These are phyloP conservation scores for Himalopsyche phryganea DNA, from an alignment of 1,140 invertebrate genomes.

Conservation along the genomic window DNA sequence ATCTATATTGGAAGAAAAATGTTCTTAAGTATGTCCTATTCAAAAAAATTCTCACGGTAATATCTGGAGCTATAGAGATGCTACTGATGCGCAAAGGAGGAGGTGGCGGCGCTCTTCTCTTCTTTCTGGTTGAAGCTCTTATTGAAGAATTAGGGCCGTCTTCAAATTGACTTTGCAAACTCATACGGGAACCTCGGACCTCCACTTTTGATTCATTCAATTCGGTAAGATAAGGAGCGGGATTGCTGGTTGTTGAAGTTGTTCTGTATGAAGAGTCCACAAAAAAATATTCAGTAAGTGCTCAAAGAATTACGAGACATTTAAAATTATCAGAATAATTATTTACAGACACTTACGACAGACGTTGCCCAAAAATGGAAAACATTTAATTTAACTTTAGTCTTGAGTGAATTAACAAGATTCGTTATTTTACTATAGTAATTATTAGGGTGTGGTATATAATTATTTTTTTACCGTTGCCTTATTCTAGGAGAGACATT, in stretches of 20 bases:
- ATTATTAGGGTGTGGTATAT: too few relatives aligned
- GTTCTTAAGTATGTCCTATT: too few relatives aligned
- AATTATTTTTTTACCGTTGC: constrained; percentile 2
- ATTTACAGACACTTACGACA: too few relatives aligned
- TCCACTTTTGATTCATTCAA: constrained; percentile 15
- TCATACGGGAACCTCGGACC: constrained; percentile 47
- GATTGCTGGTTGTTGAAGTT: constrained; percentile 15
- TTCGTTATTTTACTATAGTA: not conserved
- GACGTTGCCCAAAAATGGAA: too few relatives aligned
- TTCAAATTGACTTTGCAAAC: constrained; percentile 54
- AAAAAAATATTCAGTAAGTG: too few relatives aligned
- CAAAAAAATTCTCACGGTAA: constrained; percentile 38
- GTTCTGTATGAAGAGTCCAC: not conserved
- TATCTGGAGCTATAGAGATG: constrained; percentile 25
- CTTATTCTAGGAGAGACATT: constrained; percentile 21
- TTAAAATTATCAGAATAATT: too few relatives aligned
- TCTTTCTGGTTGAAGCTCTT: constrained; percentile 49
- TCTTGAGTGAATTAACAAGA: too few relatives aligned
- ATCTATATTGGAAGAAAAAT: too few relatives aligned
- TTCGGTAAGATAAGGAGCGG: constrained; percentile 1
- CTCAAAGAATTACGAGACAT: too few relatives aligned
- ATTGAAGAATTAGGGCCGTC: constrained; percentile 49
- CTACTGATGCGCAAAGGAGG: constrained; percentile 32
- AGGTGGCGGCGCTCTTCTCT: constrained; percentile 50
- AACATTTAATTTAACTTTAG: too few relatives aligned